Evolutionary conservation across 2,113 vertebrate genomes (phyloP), one percentile per base, ranked within the genome.

Genomic region (Uropsilus gracilis): DNA sequence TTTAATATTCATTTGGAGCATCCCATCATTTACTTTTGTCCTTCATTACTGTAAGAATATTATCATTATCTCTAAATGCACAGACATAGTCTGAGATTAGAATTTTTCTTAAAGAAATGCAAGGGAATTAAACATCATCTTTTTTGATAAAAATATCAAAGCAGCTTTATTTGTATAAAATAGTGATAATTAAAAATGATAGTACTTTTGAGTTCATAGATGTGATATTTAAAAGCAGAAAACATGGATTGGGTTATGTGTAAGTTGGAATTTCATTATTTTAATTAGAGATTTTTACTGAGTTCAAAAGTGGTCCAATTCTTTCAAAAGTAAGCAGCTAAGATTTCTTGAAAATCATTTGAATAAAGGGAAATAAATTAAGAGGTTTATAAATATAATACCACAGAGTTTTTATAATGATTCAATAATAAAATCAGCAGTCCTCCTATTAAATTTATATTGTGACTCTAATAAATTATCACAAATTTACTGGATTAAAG

Each of bases 61-160:
- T 63, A 81, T 80, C 26, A 68, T 34, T 86, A 80, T 75, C 46
- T 48, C 75, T 73, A 71, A 59, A 72, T 42, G 12, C 77, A 90
- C n/a, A 93, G 24, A 66, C 14, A 10, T 44, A 57, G 53, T 57
- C 61, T 71, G n/a, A 86, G 22, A 34, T 57, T 82, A 86, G 55
- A 75, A 46, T 63, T 69, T 69, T 71, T 69, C 80, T 69, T 48
- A 44, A 95, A 85, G 34, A 73, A 80, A 71, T 76, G 20, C 22
- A n/a, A 92, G 10, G 16, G 28, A 80, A 73, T 72, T 75, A 55
- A 92, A 92, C 78, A 90, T 72, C 82, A 7, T 73, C 20, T 90
- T 14, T 39, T 42, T 24, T 90, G 34, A 59, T 59, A 76, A 94
- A 95, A 87, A n/a, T 55, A 69, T 26, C 37, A 71, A 69, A 86